Conservation (phyloP, 2,888 invertebrate species). For the Clusia tigrina region DNA sequence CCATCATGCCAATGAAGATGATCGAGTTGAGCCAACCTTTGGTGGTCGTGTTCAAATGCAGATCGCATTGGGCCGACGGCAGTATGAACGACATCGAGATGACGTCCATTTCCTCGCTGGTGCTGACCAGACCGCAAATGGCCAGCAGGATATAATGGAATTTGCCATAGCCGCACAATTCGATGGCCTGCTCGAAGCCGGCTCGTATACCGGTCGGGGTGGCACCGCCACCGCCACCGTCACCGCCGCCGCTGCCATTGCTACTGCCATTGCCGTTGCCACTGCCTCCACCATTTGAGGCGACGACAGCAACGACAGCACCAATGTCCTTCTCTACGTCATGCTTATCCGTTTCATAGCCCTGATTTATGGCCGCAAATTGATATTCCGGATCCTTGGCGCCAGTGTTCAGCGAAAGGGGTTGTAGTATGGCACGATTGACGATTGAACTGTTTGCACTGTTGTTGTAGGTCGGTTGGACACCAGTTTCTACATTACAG, state of each 20-base stretch:
- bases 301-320: conserved; percentile 36
- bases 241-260: conserved; percentile 53
- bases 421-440: conserved; percentile 60
- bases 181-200: conserved; percentile 88
- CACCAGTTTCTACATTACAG: conserved; percentile 89
- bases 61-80: conserved; percentile 92
- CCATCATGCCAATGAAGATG: conserved; percentile 92
- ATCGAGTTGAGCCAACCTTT: conserved; percentile 84
- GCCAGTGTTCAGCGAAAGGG: conserved; percentile 56
- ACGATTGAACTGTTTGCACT: conserved; percentile 58
- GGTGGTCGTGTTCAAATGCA: conserved; percentile 83
- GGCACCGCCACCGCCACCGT: conserved; percentile 58
- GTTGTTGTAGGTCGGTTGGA: conserved; percentile 80
- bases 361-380: conserved; percentile 54
- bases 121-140: conserved; percentile 93
- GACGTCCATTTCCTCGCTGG: conserved; percentile 95
- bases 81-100: conserved; percentile 94
- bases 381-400: conserved; percentile 57
- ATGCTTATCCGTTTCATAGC: conserved; percentile 53
- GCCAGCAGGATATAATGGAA: conserved; percentile 89
- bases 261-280: conserved; percentile 44
- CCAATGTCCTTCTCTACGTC: conserved; percentile 53
- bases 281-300: conserved; percentile 28
- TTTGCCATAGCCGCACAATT: conserved; percentile 75
- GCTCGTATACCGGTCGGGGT: conserved; percentile 73